Conservation (phyloP, 2,797 vertebrate species). For the Cottoperca gobio region DNA sequence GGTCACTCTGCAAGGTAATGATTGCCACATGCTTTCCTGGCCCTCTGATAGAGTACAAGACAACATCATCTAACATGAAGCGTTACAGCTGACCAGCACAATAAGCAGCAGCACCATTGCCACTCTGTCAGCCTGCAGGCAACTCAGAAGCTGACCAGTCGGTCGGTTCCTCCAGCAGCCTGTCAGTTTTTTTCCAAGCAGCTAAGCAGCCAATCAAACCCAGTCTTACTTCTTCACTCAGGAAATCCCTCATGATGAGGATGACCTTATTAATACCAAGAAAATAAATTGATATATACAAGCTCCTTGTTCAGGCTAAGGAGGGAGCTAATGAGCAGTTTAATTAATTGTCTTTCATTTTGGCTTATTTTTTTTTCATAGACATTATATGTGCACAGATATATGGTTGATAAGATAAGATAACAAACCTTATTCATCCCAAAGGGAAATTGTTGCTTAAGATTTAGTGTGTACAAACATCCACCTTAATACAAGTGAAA, state of each 20-base stretch:
- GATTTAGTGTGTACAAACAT: no score
- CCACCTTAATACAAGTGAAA: neutral
- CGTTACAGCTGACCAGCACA: neutral
- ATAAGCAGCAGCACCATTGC: neutral
- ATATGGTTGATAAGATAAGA: neutral
- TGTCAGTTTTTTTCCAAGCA: constrained; percentile 17
- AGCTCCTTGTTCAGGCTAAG: neutral
- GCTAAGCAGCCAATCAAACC: neutral
- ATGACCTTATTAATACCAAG: neutral
- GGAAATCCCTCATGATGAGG: neutral
- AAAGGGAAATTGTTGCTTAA: neutral
- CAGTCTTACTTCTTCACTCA: neutral
- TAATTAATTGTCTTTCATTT: neutral
- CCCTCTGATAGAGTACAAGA: neutral
- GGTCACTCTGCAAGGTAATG: neutral
- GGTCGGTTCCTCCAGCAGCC: no score
- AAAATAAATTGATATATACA: neutral
- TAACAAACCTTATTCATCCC: neutral
- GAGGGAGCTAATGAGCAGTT: neutral
- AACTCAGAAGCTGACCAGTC: no score
- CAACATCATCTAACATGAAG: neutral
- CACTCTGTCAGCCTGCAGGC: neutral
- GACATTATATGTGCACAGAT: neutral
- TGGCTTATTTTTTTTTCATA: neutral
- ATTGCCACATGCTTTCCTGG: neutral